A percentile compares a stretch with the other conserved stretches of the same genome.
Evolutionary conservation across 2,888 invertebrate genomes (phyloP).

Genomic region (Ephialtes manifestator): DNA sequence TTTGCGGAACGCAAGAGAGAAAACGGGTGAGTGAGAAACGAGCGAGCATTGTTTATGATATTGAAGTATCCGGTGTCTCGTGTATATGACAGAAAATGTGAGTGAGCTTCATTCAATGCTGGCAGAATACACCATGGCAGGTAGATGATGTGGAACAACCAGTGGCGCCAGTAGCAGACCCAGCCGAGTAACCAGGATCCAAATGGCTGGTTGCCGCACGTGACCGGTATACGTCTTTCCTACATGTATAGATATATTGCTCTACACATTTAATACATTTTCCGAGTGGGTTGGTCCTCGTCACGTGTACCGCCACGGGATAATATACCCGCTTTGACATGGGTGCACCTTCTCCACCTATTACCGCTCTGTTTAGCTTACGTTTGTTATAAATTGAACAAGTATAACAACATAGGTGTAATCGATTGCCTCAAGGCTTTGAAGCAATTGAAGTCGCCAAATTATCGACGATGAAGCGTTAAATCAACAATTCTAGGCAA

Average conservation of each 20-base stretch:
- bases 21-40: constrained; percentile 12
- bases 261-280: constrained; percentile 48
- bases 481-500: not conserved
- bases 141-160: constrained; percentile 37
- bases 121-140: constrained; percentile 13
- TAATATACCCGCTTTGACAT: constrained; percentile 16
- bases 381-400: not conserved
- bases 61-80: constrained; percentile 63
- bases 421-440: too few relatives aligned
- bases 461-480: not conserved
- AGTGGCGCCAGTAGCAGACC: constrained; percentile 38
- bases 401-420: not conserved
- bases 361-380: not conserved
- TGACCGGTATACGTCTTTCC: constrained; percentile 33
- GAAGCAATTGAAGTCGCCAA: not conserved
- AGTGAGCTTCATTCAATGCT: constrained; percentile 16
- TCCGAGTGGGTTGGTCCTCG: constrained; percentile 35
- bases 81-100: constrained; percentile 76
- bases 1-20: constrained; percentile 2
- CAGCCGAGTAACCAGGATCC: constrained; percentile 11
- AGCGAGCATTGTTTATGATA: constrained; percentile 40
- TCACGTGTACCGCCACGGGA: constrained; percentile 66
- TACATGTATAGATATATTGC: constrained; percentile 18
- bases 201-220: constrained; percentile 58
- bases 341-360: not conserved